Base-by-base conservation (phyloP, 2,888 invertebrate species). In the Neoscelio sp. region DNA sequence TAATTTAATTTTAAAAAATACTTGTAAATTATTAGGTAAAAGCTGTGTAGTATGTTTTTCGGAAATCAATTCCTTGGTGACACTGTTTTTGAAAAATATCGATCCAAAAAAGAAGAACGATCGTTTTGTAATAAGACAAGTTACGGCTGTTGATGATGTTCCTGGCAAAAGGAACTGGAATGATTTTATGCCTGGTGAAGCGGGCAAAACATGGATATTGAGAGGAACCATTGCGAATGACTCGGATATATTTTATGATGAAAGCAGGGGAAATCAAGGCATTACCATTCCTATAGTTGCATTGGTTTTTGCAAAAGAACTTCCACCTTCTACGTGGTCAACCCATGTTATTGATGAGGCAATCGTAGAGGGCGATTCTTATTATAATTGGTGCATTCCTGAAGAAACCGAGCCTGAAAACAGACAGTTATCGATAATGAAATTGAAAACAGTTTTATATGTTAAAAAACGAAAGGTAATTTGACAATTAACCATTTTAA, bases 201-300 rank as follows among this genome's bases (percentile, higher is more conserved):
- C 67, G 0, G 87, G 87, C 0, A 87, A 84, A 12, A 87, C 85
- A 0, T 90, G 89, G 89, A 73, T 89, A 2, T 79, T 90, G 6
- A 83, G 62, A 1, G 89, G 89, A 0, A 78, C 20, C 0, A 85
- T 87, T 2, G 80, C 87, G 2, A 85, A 83, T 60, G 74, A 84
- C 0, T 79, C 85, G n/a, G 88, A 87, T 1, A 75, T 44, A 0
- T 86, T 91, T 65, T 84, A 87, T 0, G 86, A 89, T 0, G 87
- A 89, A 17, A 89, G 87, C 1, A 86, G 89, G 42, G 91, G 92
- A 12, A 79, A 81, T 12, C 92, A 92, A 81, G 91, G 91, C 4
- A 88, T 91, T 0, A 90, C 91, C 0, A 91, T 90, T 58, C 89
- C 91, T 4, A 85, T 91, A 0, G 85, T 91, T 2, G 90, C 90